phyloP scores from a whole-genome alignment of 2,113 vertebrate genomes.

The Sebastes fasciatus region DNA sequence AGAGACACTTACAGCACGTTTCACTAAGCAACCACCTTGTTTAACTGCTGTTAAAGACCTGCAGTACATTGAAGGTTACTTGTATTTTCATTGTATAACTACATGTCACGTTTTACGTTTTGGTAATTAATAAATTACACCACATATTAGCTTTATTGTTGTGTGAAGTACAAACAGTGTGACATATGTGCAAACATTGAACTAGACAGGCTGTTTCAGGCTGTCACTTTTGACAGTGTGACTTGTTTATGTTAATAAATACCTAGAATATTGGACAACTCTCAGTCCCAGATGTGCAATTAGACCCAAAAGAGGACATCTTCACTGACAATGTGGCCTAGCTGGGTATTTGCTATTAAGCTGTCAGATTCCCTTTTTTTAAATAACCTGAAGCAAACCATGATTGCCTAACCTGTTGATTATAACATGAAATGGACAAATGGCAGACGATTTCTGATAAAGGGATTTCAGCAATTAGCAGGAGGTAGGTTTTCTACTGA shows the following conservation, averaged over 20 bases:
- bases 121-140: background rate
- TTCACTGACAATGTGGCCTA: background rate
- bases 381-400: slow-evolving; percentile 13
- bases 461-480: slow-evolving; percentile 23
- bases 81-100: slow-evolving; percentile 1
- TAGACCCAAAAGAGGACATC: background rate
- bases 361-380: slow-evolving; percentile 9
- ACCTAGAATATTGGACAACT: background rate
- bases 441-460: background rate
- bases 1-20: slow-evolving; percentile 39
- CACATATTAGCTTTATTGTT: slow-evolving; percentile 14
- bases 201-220: background rate
- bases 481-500: background rate
- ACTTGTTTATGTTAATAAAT: background rate
- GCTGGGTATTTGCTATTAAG: background rate
- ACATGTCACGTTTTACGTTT: background rate
- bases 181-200: background rate
- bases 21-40: slow-evolving; percentile 23
- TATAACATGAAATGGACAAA: slow-evolving; percentile 9
- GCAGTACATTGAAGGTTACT: background rate
- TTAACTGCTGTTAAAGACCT: slow-evolving; percentile 7
- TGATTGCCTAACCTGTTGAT: slow-evolving; percentile 15
- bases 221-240: slow-evolving; percentile 4
- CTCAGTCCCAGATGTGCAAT: background rate
- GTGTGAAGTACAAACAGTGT: slow-evolving; percentile 3